Evolutionary conservation across 2,888 invertebrate genomes (phyloP), one percentile per base, ranked within the genome.

Genomic region (Nomada ferruginata): DNA sequence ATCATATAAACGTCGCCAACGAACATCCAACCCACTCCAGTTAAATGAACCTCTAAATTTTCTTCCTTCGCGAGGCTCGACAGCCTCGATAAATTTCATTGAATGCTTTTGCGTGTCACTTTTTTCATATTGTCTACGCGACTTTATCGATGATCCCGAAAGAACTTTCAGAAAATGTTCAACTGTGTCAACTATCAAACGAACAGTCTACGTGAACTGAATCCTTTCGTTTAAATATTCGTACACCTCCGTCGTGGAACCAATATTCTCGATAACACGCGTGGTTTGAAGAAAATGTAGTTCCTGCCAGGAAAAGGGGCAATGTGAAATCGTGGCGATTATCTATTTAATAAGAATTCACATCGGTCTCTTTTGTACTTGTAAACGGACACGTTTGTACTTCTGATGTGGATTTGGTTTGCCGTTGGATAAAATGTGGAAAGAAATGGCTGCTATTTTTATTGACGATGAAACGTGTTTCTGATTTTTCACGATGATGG

Each of bases 331-430:
- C 36, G 57, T 64, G 47, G 36, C 36, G 64, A 71, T 75, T 36
- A 36, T 36, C 9, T 36, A 36, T 36, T 36, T 36, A 36, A 36
- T 36, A 36, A 36, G 36, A 36, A 5, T 36, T 36, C 36, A 36
- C 65, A 69, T 47, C 36, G 57, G 29, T 23, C 20, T 36, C 66
- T 29, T 26, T 29, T 26, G 57, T 76, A 68, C 85, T 79, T 77
- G n/a, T n/a, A n/a, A n/a, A n/a, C 13, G 15, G 13, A 47, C 47
- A 47, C 11, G 47, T 36, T 36, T 36, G 36, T 36, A 36, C 15
- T 47, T 15, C n/a, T 53, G 20, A 7, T n/a, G 15, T 7, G 2
- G 18, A 15, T 26, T 59, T n/a, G 5, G 26, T 52, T 20, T 10
- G 9, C n/a, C 5, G n/a, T 18, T 26, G 64, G 9, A 3, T 10